These are phyloP conservation scores for Odontesthes bonariensis DNA, from an alignment of 2,113 vertebrate species.

Conservation along the genomic window DNA sequence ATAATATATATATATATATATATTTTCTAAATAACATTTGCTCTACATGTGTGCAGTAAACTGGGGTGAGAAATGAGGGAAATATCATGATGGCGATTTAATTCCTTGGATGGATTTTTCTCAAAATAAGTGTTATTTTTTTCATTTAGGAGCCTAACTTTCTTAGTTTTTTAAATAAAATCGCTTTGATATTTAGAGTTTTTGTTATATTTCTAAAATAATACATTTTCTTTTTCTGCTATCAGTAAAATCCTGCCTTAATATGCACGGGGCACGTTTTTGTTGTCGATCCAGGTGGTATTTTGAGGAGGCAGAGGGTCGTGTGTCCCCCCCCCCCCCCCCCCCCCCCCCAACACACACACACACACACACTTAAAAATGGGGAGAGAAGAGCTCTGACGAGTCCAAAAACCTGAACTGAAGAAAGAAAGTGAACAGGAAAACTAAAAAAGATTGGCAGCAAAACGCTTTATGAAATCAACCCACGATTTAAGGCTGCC, in stretches of 20 bases:
- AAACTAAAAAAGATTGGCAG: background rate
- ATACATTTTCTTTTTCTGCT: background rate
- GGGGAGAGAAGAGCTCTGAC: background rate
- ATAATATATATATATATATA: no score
- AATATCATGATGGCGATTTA: no score
- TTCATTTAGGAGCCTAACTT: no score
- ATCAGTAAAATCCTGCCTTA: conserved; percentile 11
- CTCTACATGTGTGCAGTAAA: no score
- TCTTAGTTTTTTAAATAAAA: no score
- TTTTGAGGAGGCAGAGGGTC: conserved; percentile 4
- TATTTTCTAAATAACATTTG: no score
- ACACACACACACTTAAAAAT: background rate
- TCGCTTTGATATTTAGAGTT: no score
- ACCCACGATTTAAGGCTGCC: background rate
- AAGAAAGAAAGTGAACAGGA: background rate
- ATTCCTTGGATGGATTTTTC: no score
- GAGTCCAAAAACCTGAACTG: background rate
- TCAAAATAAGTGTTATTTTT: no score
- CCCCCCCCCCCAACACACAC: background rate
- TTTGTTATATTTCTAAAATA: background rate
- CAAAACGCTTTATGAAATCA: background rate
- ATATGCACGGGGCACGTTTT: background rate
- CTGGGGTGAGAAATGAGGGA: no score
- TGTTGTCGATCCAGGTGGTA: conserved; percentile 45
- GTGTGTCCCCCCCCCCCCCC: background rate